Evolutionary conservation across 1,140 invertebrate genomes (phyloP).

Genomic region (Zaprionus inermis): DNA sequence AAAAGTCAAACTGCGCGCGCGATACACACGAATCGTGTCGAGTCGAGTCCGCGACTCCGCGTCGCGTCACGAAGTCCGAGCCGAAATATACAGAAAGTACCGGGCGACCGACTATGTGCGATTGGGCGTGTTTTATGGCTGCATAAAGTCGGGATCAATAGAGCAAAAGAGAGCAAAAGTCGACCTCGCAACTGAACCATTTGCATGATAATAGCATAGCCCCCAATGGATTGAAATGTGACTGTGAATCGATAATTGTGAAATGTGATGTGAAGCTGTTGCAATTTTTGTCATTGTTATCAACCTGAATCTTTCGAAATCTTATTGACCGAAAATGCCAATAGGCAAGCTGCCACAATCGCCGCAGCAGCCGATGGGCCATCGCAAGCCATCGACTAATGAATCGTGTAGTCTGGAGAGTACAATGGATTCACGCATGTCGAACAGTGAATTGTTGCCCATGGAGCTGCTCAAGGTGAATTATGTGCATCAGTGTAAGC

Average conservation of each 20-base stretch:
- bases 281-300: conserved; percentile 23
- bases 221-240: background rate
- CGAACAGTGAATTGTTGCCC: conserved; percentile 66
- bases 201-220: conserved; percentile 47
- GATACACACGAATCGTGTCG: background rate
- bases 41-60: too few relatives aligned
- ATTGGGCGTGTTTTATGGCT: conserved; percentile 25
- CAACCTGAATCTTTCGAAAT: conserved; percentile 36
- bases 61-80: conserved; percentile 4
- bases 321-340: conserved; percentile 56
- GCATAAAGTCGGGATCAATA: conserved; percentile 34
- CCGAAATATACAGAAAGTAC: too few relatives aligned
- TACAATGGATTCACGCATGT: conserved; percentile 65
- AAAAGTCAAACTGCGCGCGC: background rate
- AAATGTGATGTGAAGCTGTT: conserved; percentile 29
- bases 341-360: conserved; percentile 54
- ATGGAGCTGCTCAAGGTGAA: conserved; percentile 80
- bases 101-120: conserved; percentile 10
- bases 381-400: conserved; percentile 25
- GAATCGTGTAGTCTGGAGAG: conserved; percentile 59
- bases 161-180: conserved; percentile 33
- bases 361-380: conserved; percentile 20
- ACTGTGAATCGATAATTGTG: conserved; percentile 7
- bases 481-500: conserved; percentile 78
- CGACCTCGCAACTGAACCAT: conserved; percentile 49